These are phyloP conservation scores for Oreochromis grahami DNA, from an alignment of 2,797 vertebrate genomes.

Conservation along the genomic window DNA sequence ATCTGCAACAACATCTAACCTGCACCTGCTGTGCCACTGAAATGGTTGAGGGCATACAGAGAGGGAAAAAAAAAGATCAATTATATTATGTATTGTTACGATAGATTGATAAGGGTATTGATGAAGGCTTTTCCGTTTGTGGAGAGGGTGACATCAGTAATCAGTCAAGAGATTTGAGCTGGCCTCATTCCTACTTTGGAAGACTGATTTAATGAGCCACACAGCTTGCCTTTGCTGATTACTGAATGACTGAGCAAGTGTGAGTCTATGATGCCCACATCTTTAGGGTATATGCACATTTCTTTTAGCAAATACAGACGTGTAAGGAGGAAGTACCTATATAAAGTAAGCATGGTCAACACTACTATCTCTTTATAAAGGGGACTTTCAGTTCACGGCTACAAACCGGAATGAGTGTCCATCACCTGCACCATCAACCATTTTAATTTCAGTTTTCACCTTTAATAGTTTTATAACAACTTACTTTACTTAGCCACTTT, in stretches of 20 bases:
- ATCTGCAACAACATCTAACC: neutral
- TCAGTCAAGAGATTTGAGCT: neutral
- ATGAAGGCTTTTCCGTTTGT: neutral
- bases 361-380: neutral
- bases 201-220: conserved; percentile 7
- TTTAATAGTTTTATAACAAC: neutral
- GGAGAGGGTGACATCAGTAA: neutral
- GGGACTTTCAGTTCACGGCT: neutral
- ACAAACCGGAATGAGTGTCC: neutral
- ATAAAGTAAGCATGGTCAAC: neutral
- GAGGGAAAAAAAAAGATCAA: too few species aligned
- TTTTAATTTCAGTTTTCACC: neutral
- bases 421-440: neutral
- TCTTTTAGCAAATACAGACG: neutral
- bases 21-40: neutral
- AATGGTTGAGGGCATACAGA: neutral
- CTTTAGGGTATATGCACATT: neutral
- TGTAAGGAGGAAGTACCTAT: neutral
- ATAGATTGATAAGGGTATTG: neutral
- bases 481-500: neutral
- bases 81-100: neutral
- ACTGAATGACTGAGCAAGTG: neutral
- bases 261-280: neutral
- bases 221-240: neutral
- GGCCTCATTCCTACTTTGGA: neutral